Base-by-base conservation (phyloP, 2,113 vertebrate genomes). In the Hippolais icterina region DNA sequence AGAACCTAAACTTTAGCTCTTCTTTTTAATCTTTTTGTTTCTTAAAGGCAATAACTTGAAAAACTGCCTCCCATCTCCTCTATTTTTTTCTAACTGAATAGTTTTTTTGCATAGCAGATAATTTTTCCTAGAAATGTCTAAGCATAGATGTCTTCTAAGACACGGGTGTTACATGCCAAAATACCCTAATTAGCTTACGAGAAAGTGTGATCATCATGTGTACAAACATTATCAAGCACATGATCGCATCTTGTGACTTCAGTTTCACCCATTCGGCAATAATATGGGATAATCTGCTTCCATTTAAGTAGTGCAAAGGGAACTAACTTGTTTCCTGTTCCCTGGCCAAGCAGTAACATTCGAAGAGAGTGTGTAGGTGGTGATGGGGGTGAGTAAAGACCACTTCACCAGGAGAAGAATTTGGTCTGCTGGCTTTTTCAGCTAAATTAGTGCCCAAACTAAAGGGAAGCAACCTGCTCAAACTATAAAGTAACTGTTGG, bases 371-470 rank as follows among this genome's bases (percentile, higher is more conserved):
- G 15, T 65, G 16, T 70, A 20, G 35, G 64, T 75, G 23, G 46
- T 49, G 35, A 50, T 50, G 17, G 8, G 12, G 2, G 19, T 56
- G 37, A 44, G 7, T 49, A 17, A 80, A 83, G 42, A 66, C 12
- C 5, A 1, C 50, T 94, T 96, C 77, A 82, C 39, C 28, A 70
- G 74, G 69, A 72, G 60, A 23, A 33, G 47, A 72, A 57, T 83
- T 92, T 83, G 41, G 69, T 82, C 39, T 47, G 14, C 66, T 93
- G 75, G 27, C 9, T 89, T 68, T 88, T 97, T 91, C 87, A 86
- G 74, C 75, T 90, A 64, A 95, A 92, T 82, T 90, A 87, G 22
- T 39, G 23, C 52, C 97, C 42, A 56, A 6, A 50, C 28, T 91
- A 60, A 83, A 76, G 53, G 78, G 61, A 94, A 75, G 23, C 44